Percentiles rank a stretch among this genome's conserved stretches.
phyloP scores from a whole-genome alignment of 2,797 vertebrate genomes.

The Gephyroberyx darwinii region DNA sequence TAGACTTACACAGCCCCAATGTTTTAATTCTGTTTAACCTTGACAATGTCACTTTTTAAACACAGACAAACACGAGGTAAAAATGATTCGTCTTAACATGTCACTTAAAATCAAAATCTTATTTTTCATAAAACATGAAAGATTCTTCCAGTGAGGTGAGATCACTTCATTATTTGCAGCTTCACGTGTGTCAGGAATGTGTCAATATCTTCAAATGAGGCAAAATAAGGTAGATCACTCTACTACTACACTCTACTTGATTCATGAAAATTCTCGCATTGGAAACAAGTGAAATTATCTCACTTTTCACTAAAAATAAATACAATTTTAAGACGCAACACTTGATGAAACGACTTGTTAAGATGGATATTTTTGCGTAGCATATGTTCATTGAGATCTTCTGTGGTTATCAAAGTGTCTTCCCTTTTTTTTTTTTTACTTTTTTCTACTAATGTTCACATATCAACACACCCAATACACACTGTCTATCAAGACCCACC shows the following conservation, averaged over 20 bases:
- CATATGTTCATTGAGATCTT: constrained; percentile 44
- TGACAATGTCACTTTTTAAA: not conserved
- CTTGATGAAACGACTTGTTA: not conserved
- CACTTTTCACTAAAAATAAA: not conserved
- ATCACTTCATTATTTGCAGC: no score
- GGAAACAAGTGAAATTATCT: no score
- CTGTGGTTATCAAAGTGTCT: constrained; percentile 79
- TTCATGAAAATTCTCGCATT: no score
- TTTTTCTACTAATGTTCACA: constrained; percentile 61
- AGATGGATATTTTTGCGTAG: not conserved
- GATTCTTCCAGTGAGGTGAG: no score
- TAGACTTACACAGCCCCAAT: constrained; percentile 9
- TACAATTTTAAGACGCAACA: constrained; percentile 2
- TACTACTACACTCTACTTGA: no score
- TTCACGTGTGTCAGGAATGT: no score
- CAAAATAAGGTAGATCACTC: no score
- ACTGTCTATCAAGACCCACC: constrained; percentile 7
- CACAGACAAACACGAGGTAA: not conserved
- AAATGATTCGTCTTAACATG: not conserved
- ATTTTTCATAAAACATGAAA: not conserved
- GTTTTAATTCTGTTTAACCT: constrained; percentile 8
- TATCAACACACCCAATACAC: constrained; percentile 46
- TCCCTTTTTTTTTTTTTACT: constrained; percentile 41
- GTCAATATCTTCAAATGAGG: not conserved
- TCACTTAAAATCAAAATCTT: not conserved